phyloP scores from a whole-genome alignment of 37 sponge, comb jelly and placozoan species.

The Petrosia ficiformis region DNA sequence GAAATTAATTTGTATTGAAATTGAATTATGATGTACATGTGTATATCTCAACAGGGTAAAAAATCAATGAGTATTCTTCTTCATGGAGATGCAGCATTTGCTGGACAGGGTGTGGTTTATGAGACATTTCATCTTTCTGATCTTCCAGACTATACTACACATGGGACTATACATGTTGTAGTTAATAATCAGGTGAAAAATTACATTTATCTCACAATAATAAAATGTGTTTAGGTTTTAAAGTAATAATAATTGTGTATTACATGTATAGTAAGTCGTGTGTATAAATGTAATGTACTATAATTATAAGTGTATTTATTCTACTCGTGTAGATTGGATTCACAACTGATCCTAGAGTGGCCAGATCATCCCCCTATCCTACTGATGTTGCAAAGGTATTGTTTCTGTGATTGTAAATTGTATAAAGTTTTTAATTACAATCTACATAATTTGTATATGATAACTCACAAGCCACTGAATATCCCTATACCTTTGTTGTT shows the following conservation, averaged over 20 bases:
- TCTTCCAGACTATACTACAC: constrained; percentile 85
- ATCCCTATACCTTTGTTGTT: no score
- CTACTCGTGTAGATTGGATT: constrained; percentile 74
- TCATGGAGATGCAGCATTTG: constrained; percentile 99
- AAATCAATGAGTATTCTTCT: constrained; percentile 83
- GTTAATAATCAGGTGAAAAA: constrained; percentile 88
- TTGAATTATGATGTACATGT: no score
- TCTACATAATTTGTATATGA: no score
- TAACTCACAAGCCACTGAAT: no score
- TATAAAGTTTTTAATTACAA: no score
- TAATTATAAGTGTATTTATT: background rate
- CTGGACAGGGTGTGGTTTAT: constrained; percentile 98
- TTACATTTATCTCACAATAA: no score
- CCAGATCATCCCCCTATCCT: constrained; percentile 93
- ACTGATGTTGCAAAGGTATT: constrained; percentile 98
- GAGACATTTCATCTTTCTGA: constrained; percentile 95
- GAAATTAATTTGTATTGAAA: no score
- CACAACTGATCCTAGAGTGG: constrained; percentile 91
- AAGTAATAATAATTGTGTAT: no score
- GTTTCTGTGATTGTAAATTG: no score
- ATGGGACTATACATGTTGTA: constrained; percentile 96
- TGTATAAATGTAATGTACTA: background rate
- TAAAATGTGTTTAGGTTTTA: no score
- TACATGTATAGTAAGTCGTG: no score
- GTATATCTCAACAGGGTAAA: constrained; percentile 34